Percentiles rank a stretch among this genome's conserved stretches.
These are phyloP conservation scores for Eristalinus sepulchralis DNA, from an alignment of 2,888 invertebrate species.

Conservation along the genomic window DNA sequence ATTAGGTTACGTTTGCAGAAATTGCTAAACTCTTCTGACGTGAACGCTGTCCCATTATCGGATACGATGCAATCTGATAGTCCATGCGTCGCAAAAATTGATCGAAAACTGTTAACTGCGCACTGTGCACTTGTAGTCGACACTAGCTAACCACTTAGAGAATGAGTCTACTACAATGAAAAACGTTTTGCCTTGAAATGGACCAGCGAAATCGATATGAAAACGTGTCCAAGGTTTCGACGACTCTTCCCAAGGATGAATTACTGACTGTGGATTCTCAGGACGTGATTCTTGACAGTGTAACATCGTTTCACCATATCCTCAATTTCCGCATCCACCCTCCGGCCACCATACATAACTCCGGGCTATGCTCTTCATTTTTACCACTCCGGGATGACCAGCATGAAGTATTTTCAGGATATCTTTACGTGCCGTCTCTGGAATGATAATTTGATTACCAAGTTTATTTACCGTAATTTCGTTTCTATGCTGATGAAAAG, in stretches of 20 bases:
- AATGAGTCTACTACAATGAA: no score
- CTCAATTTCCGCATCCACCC: background rate
- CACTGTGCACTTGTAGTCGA: background rate
- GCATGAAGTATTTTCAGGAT: background rate
- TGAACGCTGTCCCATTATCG: background rate
- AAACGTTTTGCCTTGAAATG: conserved; percentile 30
- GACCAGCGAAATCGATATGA: no score
- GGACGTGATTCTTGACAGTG: background rate
- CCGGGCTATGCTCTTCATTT: background rate
- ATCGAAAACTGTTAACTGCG: background rate
- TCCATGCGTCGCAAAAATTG: background rate
- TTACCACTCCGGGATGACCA: background rate
- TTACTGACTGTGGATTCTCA: background rate
- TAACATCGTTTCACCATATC: background rate
- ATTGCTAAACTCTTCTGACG: background rate
- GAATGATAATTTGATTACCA: background rate
- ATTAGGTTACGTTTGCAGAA: conserved; percentile 2
- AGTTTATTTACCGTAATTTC: background rate
- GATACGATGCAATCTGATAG: background rate
- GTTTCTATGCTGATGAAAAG: background rate
- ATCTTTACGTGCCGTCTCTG: background rate
- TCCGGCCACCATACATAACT: background rate
- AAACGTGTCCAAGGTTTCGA: background rate
- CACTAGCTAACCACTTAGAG: conserved; percentile 33
- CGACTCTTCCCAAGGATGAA: background rate